phyloP scores from a whole-genome alignment of 2,888 invertebrate species.

The Hecatera dysodea region DNA sequence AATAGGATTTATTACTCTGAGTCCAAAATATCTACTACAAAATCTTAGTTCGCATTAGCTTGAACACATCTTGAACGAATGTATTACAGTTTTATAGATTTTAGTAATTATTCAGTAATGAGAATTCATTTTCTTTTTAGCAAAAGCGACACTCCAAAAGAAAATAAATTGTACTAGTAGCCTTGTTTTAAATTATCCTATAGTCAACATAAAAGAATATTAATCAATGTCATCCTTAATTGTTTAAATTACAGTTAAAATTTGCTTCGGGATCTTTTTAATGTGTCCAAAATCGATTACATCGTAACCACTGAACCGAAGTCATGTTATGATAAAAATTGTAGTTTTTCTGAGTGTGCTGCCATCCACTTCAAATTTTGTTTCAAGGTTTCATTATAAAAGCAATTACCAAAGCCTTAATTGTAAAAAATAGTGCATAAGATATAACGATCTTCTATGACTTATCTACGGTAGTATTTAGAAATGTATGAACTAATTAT shows the following conservation, averaged over 20 bases:
- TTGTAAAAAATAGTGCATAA: conserved; percentile 61
- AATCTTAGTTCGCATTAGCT: too few relatives aligned
- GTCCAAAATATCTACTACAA: not conserved
- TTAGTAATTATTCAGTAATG: not conserved
- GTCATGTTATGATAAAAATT: conserved; percentile 25
- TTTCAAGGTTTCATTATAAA: conserved; percentile 38
- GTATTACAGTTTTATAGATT: conserved; percentile 3
- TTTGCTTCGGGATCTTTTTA: conserved; percentile 14
- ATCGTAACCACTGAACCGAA: conserved; percentile 7
- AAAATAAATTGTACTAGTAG: not conserved
- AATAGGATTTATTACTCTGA: not conserved
- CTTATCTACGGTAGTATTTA: conserved; percentile 32
- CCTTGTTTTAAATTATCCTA: conserved; percentile 11
- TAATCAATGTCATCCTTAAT: conserved; percentile 22
- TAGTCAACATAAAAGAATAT: not conserved
- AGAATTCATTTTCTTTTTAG: too few relatives aligned
- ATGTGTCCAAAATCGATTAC: conserved; percentile 20
- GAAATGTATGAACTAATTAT: conserved; percentile 38
- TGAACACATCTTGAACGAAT: conserved; percentile 1
- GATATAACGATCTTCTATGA: conserved; percentile 41
- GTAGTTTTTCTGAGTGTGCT: not conserved
- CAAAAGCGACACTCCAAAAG: not conserved
- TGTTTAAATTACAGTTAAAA: conserved; percentile 12
- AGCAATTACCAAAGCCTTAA: conserved; percentile 75
- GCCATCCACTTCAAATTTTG: not conserved